phyloP scores from a whole-genome alignment of 2,888 invertebrate species.

The Uloborus plumipes region DNA sequence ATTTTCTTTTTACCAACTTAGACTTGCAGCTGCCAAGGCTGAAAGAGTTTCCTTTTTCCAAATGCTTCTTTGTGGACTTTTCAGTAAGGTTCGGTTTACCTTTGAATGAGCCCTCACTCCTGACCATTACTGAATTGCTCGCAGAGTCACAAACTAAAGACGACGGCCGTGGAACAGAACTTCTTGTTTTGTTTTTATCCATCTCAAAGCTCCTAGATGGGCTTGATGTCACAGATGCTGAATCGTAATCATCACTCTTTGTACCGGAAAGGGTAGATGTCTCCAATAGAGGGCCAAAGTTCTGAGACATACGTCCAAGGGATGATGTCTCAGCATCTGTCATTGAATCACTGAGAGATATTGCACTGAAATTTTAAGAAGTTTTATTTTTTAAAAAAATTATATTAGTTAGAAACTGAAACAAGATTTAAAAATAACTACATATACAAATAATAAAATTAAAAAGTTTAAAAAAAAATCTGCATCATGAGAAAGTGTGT shows the following conservation, averaged over 20 bases:
- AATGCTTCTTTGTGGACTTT: conserved; percentile 20
- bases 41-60: conserved; percentile 29
- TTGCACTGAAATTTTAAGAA: conserved; percentile 38
- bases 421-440: no score
- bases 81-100: conserved; percentile 21
- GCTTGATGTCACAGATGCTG: conserved; percentile 33
- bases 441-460: no score
- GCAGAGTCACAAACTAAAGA: conserved; percentile 54
- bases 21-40: conserved; percentile 16
- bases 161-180: conserved; percentile 31
- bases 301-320: conserved; percentile 28
- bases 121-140: background rate
- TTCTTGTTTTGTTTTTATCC: conserved; percentile 19
- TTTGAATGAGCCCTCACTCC: conserved; percentile 28
- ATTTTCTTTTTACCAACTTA: conserved; percentile 28
- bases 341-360: conserved; percentile 60
- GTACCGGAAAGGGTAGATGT: conserved; percentile 22
- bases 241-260: conserved; percentile 42
- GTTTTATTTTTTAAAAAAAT: background rate
- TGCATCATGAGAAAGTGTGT: background rate
- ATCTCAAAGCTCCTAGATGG: conserved; percentile 19
- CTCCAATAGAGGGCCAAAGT: conserved; percentile 27
- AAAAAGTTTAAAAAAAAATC: no score
- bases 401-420: no score
- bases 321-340: conserved; percentile 57